Evolutionary conservation across 2,888 invertebrate genomes (phyloP).

Genomic region (Lottia gigantea): DNA sequence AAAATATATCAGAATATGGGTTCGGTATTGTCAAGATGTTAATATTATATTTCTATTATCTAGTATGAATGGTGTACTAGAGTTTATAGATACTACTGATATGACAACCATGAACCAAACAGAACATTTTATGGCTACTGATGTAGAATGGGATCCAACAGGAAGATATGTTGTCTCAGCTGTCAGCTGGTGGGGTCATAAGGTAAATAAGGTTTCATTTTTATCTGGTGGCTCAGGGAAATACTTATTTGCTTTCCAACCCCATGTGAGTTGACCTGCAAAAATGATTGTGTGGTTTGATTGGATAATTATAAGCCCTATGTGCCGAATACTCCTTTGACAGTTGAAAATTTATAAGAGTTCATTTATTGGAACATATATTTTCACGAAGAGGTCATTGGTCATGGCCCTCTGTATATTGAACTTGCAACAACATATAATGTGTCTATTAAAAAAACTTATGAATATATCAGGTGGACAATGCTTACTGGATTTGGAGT

Average conservation of each 20-base stretch:
- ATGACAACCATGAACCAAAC: conserved; percentile 94
- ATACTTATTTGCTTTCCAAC: conserved; percentile 1
- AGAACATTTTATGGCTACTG: conserved; percentile 91
- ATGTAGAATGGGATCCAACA: conserved; percentile 99
- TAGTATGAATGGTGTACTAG: conserved; percentile 81
- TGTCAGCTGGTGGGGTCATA: conserved; percentile 95
- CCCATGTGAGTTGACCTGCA: no score
- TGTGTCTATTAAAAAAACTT: background rate
- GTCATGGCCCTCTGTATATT: background rate
- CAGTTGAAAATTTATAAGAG: background rate
- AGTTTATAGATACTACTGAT: conserved; percentile 95
- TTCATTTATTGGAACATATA: background rate
- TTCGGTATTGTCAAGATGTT: no score
- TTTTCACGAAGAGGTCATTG: background rate
- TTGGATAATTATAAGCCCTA: no score
- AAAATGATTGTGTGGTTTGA: no score
- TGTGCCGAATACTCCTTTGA: no score
- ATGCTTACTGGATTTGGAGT: conserved; percentile 96
- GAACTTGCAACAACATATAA: background rate
- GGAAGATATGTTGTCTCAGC: conserved; percentile 97
- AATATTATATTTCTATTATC: conserved; percentile 21
- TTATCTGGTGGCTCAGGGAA: no score
- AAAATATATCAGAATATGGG: no score
- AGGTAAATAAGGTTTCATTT: conserved; percentile 72
- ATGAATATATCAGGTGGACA: conserved; percentile 71